Evolutionary conservation across 2,113 vertebrate genomes (phyloP).

Genomic region (Cheirogaleus medius): DNA sequence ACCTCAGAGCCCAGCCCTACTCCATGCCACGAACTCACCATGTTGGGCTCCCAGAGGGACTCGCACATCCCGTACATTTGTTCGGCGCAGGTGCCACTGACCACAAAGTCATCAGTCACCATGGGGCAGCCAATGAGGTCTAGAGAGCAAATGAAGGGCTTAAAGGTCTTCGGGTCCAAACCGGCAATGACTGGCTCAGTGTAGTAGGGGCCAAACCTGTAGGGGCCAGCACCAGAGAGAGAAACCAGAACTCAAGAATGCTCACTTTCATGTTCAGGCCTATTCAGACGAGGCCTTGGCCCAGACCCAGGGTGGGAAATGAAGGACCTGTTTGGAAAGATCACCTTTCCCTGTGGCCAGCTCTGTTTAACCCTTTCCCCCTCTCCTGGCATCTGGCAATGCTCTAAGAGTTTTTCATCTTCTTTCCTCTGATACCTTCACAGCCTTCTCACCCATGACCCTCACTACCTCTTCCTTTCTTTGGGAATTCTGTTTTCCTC

Average conservation of each 20-base stretch:
- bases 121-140: slow-evolving; percentile 98
- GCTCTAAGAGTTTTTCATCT: background rate
- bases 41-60: slow-evolving; percentile 95
- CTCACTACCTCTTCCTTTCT: background rate
- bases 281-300: background rate
- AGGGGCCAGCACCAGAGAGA: background rate
- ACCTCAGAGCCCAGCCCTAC: background rate
- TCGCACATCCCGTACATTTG: slow-evolving; percentile 99
- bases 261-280: background rate
- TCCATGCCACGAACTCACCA: slow-evolving; percentile 88
- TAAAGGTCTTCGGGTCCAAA: slow-evolving; percentile 91
- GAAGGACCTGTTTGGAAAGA: background rate
- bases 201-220: slow-evolving; percentile 97
- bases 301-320: background rate
- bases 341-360: background rate
- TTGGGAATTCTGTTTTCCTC: background rate
- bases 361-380: background rate
- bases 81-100: slow-evolving; percentile 96
- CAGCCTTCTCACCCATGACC: too few relatives aligned
- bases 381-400: background rate
- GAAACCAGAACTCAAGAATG: background rate
- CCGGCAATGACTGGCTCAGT: slow-evolving; percentile 97
- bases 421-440: background rate
- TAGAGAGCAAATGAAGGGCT: slow-evolving; percentile 97
- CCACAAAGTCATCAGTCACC: slow-evolving; percentile 97